These are phyloP conservation scores for Ariolimax columbianus DNA, from an alignment of 2,888 invertebrate species.

Conservation along the genomic window DNA sequence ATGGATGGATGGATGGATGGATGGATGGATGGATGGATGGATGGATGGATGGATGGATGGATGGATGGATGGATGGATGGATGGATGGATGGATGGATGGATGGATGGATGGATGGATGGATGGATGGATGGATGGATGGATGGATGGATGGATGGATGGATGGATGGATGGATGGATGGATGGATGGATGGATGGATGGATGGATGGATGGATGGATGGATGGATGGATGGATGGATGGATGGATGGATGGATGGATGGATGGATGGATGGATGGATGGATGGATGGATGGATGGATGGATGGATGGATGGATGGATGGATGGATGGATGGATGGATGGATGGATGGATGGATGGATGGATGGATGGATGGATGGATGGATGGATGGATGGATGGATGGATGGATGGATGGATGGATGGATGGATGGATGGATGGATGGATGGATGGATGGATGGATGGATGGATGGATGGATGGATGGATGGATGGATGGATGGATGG, in stretches of 20 bases:
- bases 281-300: background rate
- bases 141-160: conserved; percentile 5
- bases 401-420: conserved; percentile 2
- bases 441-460: conserved; percentile 2
- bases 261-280: background rate
- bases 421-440: conserved; percentile 2
- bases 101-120: background rate
- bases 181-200: no score
- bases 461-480: conserved; percentile 1
- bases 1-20: conserved; percentile 20
- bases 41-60: conserved; percentile 10
- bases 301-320: background rate
- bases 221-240: no score
- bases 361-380: conserved; percentile 6
- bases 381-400: conserved; percentile 5
- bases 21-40: conserved; percentile 20
- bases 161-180: background rate
- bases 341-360: conserved; percentile 6
- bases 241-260: no score
- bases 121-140: background rate
- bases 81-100: conserved; percentile 5
- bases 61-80: conserved; percentile 7
- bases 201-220: no score
- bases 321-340: background rate
- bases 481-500: background rate